Evolutionary conservation across 1,140 invertebrate genomes (phyloP).

Genomic region (Planococcus citri): DNA sequence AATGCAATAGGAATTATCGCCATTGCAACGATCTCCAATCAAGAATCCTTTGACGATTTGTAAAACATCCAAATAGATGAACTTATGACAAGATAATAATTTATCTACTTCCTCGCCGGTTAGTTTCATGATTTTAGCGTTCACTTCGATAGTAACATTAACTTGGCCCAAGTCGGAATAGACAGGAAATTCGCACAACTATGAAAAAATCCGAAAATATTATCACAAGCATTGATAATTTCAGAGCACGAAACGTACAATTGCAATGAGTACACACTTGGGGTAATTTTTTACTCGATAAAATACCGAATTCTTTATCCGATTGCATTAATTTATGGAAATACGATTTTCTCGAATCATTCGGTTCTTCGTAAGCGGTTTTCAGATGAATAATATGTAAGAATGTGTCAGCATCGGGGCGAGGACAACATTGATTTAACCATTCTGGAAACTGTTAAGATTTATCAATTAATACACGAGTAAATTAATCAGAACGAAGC

Average conservation of each 20-base stretch:
- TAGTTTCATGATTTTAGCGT: conserved; percentile 41
- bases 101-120: conserved; percentile 39
- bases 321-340: conserved; percentile 21
- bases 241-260: background rate
- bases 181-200: conserved; percentile 69
- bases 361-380: conserved; percentile 27
- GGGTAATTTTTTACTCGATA: conserved; percentile 24
- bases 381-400: conserved; percentile 31
- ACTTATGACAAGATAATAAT: conserved; percentile 52
- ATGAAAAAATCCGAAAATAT: background rate
- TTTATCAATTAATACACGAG: no score
- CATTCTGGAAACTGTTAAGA: conserved; percentile 16
- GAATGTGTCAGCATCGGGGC: conserved; percentile 25
- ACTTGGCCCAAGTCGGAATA: conserved; percentile 74
- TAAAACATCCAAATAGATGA: conserved; percentile 57
- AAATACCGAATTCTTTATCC: conserved; percentile 23
- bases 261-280: background rate
- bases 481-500: background rate
- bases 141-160: conserved; percentile 43
- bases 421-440: conserved; percentile 13
- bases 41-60: conserved; percentile 64
- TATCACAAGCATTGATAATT: background rate
- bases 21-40: conserved; percentile 47
- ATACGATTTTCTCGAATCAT: conserved; percentile 17
- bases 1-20: conserved; percentile 57